These are phyloP conservation scores for Aphelenchoides bicaudatus DNA, from an alignment of 2,888 invertebrate species.

Conservation along the genomic window DNA sequence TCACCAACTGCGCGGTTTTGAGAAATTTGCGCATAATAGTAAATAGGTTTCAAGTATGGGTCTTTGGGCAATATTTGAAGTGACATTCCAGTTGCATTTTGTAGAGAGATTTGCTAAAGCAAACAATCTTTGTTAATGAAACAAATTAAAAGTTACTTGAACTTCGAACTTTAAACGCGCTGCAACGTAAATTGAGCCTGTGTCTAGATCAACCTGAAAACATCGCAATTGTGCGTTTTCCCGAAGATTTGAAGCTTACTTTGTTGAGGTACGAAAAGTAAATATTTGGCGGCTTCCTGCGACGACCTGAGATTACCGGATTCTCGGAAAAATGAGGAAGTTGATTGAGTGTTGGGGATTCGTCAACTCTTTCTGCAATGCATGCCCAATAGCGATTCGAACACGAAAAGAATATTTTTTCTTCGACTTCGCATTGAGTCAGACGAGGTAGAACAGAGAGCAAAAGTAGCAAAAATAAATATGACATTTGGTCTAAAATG, in stretches of 20 bases:
- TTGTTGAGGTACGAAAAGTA: conserved; percentile 12
- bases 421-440: no score
- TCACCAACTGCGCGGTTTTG: background rate
- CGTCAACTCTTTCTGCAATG: no score
- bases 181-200: background rate
- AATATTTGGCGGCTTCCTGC: background rate
- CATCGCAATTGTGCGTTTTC: background rate
- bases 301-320: no score
- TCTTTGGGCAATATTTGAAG: conserved; percentile 13
- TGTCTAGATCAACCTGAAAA: background rate
- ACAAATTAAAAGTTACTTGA: background rate
- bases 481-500: no score
- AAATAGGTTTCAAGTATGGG: background rate
- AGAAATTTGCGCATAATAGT: background rate
- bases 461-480: no score
- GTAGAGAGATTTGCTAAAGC: background rate
- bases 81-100: conserved; percentile 12
- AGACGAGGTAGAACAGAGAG: no score
- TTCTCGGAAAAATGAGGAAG: no score
- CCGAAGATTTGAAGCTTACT: background rate
- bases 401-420: no score
- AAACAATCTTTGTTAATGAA: background rate
- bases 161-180: no score
- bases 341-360: no score
- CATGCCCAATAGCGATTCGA: no score